phyloP scores from a whole-genome alignment of 2,113 vertebrate species.

The Sylvietta virens region DNA sequence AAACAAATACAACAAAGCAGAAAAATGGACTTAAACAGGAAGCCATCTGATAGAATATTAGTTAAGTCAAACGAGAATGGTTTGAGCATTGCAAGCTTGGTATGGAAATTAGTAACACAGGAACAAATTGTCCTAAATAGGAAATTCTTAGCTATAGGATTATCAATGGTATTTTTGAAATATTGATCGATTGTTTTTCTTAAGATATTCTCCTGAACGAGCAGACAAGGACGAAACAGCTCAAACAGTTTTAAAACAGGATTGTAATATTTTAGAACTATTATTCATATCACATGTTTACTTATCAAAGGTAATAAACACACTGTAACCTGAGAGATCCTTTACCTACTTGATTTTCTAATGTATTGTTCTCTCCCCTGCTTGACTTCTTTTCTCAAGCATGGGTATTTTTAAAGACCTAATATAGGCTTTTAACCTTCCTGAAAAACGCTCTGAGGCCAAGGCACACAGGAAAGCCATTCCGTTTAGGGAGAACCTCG shows the following conservation, averaged over 20 bases:
- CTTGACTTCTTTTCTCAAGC: background rate
- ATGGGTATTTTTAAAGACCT: background rate
- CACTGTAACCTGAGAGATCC: background rate
- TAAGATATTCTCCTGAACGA: background rate
- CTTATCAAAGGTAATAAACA: background rate
- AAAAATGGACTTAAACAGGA: background rate
- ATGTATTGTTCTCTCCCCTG: background rate
- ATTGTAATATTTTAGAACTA: background rate
- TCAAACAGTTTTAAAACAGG: background rate
- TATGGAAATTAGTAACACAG: background rate
- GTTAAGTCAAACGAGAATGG: background rate
- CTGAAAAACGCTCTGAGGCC: background rate
- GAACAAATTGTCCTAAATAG: background rate
- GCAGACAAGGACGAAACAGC: background rate
- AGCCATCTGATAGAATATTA: background rate
- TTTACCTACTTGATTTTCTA: background rate
- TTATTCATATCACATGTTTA: background rate
- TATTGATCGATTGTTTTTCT: background rate
- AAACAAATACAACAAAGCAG: background rate
- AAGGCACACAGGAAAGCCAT: background rate
- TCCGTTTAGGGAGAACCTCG: background rate
- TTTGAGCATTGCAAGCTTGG: background rate
- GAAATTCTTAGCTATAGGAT: background rate
- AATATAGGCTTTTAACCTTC: background rate
- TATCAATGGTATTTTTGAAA: background rate